These are phyloP conservation scores for Epicampocera succincta DNA, from an alignment of 2,888 invertebrate species.

Conservation along the genomic window DNA sequence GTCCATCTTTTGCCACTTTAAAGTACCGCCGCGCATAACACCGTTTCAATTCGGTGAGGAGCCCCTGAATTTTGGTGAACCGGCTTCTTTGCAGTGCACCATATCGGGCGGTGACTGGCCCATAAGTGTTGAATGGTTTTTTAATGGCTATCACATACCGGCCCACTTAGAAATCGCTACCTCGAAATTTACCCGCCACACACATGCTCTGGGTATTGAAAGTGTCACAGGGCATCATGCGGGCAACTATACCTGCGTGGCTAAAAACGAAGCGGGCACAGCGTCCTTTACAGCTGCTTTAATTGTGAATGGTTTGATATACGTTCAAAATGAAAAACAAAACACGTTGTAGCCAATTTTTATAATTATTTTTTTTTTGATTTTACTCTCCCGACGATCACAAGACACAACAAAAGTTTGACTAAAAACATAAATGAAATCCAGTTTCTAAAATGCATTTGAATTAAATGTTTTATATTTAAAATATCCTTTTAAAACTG, in stretches of 20 bases:
- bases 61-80: constrained; percentile 88
- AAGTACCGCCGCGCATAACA: constrained; percentile 85
- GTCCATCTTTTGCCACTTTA: constrained; percentile 4
- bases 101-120: constrained; percentile 83
- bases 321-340: neutral
- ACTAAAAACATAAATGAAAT: neutral
- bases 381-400: neutral
- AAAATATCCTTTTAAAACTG: too few species aligned
- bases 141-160: constrained; percentile 84
- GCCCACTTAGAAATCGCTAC: constrained; percentile 81
- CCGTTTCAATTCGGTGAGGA: constrained; percentile 89
- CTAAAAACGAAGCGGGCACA: constrained; percentile 84
- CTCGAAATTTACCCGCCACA: constrained; percentile 78
- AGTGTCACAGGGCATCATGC: constrained; percentile 84
- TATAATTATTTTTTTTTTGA: neutral
- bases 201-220: constrained; percentile 82
- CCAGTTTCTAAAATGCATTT: neutral
- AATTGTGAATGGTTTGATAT: constrained; percentile 84
- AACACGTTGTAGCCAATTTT: neutral
- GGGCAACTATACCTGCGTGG: constrained; percentile 85
- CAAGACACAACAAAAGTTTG: neutral
- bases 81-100: constrained; percentile 84
- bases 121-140: constrained; percentile 83
- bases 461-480: neutral
- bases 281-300: constrained; percentile 83